Base-by-base conservation (phyloP, 2,888 invertebrate genomes). In the Pyrocoelia pectoralis region DNA sequence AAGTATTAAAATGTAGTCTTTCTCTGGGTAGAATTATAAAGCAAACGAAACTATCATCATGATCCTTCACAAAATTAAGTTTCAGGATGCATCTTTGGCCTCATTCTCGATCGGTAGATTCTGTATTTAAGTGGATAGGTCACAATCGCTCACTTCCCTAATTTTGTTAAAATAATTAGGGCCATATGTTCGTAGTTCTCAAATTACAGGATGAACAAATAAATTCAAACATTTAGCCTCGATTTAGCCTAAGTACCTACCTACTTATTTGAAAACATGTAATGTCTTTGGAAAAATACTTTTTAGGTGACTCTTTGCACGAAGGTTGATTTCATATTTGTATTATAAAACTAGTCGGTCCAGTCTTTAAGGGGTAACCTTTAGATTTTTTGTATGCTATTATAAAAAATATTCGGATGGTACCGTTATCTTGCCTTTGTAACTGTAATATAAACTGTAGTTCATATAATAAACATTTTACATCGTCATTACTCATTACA, bases 41-140 rank as follows among this genome's bases (percentile, higher is more conserved):
- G n/a, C n/a, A n/a, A n/a, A n/a, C n/a, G n/a, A n/a, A n/a, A n/a
- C n/a, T n/a, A n/a, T n/a, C n/a, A n/a, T n/a, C n/a, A n/a, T n/a
- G n/a, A n/a, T n/a, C 8, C 8, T 8, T 33, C 24, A 58, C 2
- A 33, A 33, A n/a, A 6, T 10, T 33, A 33, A 33, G 33, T 33
- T 61, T 49, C 48, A 61, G 61, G 61, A 61, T 61, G 61, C 49
- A 48, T 49, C 43, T 17, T 56, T 50, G 24, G 46, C 52, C 52
- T 50, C 41, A 52, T 52, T 56, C 14, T 13, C 17, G 46, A 40
- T 33, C 28, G 41, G 48, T 38, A 51, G 48, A 51, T 57, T 57
- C 52, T 62, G 53, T 33, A 48, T 52, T 62, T 50, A 63, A 63
- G 63, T 58, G 57, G 63, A 49, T 57, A 57, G 57, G 63, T 57